Conservation (phyloP, 2,113 vertebrate genomes). For the Actinemys pallida region DNA sequence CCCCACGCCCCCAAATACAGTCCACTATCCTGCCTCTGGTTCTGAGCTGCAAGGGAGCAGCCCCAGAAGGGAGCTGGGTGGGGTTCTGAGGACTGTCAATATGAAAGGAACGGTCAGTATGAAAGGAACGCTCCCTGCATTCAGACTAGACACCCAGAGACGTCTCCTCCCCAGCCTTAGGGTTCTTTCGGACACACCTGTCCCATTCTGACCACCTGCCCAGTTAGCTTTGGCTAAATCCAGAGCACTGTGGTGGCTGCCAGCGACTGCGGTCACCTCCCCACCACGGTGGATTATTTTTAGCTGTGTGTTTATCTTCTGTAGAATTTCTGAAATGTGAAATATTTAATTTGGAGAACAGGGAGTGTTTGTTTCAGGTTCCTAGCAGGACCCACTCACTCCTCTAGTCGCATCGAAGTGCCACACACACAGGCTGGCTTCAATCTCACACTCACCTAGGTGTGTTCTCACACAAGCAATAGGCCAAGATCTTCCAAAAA, state of each 20-base stretch:
- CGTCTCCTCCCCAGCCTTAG: neutral
- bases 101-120: neutral
- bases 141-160: neutral
- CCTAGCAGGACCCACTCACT: neutral
- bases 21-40: neutral
- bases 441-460: rapidly evolving
- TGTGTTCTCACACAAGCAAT: neutral
- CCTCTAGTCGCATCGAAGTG: rapidly evolving
- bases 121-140: neutral
- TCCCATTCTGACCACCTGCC: neutral
- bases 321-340: conserved; percentile 52
- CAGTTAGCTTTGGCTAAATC: neutral
- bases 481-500: neutral
- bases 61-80: rapidly evolving
- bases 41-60: neutral
- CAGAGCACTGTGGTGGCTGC: neutral
- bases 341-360: conserved; percentile 11
- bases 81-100: neutral
- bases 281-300: conserved; percentile 41
- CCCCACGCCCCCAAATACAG: neutral
- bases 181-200: neutral
- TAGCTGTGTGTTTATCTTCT: conserved; percentile 38
- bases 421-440: neutral
- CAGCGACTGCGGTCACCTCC: neutral
- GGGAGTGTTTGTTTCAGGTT: conserved; percentile 32